Conservation (phyloP, 30 jellyfish, hydroid and myxozoan genomes). For the Aurelia sp. region DNA sequence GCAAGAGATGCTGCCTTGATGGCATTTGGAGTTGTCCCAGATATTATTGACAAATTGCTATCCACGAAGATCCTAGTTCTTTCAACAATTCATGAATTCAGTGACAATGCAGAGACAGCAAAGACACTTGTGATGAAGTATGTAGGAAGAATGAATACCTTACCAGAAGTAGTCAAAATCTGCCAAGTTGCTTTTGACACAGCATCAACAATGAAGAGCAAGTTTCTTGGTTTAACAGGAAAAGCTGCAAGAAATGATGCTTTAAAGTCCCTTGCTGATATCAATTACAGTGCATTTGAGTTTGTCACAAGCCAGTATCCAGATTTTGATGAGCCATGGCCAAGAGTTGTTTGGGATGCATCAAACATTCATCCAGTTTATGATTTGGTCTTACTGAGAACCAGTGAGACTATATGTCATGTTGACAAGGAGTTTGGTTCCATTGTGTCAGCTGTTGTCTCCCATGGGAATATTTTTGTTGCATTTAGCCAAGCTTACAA, state of each 20-base stretch:
- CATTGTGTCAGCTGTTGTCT: slow-evolving; percentile 52
- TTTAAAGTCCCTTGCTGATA: slow-evolving; percentile 69
- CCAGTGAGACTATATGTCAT: slow-evolving; percentile 32
- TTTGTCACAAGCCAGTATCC: slow-evolving; percentile 22
- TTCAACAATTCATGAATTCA: slow-evolving; percentile 85
- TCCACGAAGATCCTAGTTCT: slow-evolving; percentile 81
- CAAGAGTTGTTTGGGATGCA: slow-evolving; percentile 61
- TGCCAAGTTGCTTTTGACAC: slow-evolving; percentile 63
- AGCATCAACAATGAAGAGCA: slow-evolving; percentile 40
- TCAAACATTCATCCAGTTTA: slow-evolving; percentile 77
- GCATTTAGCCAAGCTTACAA: slow-evolving; percentile 41
- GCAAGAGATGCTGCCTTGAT: slow-evolving; percentile 92
- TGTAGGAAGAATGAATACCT: slow-evolving; percentile 75
- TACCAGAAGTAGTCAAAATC: slow-evolving; percentile 91
- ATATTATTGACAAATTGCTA: slow-evolving; percentile 67
- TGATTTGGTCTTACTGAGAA: slow-evolving; percentile 71
- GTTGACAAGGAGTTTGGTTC: slow-evolving; percentile 42
- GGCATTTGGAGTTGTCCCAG: slow-evolving; percentile 98
- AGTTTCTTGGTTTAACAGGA: slow-evolving; percentile 67
- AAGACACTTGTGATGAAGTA: slow-evolving; percentile 77
- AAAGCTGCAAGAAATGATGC: slow-evolving; percentile 66
- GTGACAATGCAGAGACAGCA: slow-evolving; percentile 76
- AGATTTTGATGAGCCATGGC: slow-evolving; percentile 43
- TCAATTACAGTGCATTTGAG: slow-evolving; percentile 74
- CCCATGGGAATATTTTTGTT: slow-evolving; percentile 27